Evolutionary conservation across 2,888 invertebrate genomes (phyloP).

Genomic region (Amphipoea lucens): DNA sequence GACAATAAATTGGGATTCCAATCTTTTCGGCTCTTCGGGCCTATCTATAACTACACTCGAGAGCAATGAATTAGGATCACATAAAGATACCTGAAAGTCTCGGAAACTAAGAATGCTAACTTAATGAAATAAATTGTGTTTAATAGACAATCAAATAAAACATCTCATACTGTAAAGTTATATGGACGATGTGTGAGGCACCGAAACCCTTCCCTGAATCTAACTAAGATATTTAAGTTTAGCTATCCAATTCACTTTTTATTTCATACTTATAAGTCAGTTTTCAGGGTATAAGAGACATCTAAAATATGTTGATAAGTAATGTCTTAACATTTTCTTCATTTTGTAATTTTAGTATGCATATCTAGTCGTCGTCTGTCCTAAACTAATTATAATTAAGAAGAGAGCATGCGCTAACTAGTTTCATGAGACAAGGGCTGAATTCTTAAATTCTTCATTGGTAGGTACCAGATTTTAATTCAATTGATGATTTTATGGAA

Average conservation of each 20-base stretch:
- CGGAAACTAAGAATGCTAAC: too few species aligned
- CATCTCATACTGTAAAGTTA: too few species aligned
- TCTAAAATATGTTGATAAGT: background rate
- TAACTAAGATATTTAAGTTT: background rate
- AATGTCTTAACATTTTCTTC: constrained; percentile 2
- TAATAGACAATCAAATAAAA: too few species aligned
- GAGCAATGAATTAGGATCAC: too few species aligned
- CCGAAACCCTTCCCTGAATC: too few species aligned
- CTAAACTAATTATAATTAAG: constrained; percentile 32
- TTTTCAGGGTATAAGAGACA: background rate
- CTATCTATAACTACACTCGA: constrained; percentile 12
- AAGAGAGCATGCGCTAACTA: constrained; percentile 16
- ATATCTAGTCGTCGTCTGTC: background rate
- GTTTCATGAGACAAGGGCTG: background rate
- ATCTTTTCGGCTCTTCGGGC: constrained; percentile 45
- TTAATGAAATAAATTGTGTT: too few species aligned
- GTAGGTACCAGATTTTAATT: background rate
- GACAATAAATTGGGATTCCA: constrained; percentile 62
- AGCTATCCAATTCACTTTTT: constrained; percentile 19
- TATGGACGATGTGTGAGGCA: too few species aligned
- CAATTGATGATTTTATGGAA: background rate
- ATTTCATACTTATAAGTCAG: background rate
- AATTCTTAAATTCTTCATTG: background rate
- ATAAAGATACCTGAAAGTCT: too few species aligned
- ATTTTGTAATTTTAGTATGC: constrained; percentile 26